phyloP scores from a whole-genome alignment of 2,113 vertebrate species.

The Osmerus eperlanus region DNA sequence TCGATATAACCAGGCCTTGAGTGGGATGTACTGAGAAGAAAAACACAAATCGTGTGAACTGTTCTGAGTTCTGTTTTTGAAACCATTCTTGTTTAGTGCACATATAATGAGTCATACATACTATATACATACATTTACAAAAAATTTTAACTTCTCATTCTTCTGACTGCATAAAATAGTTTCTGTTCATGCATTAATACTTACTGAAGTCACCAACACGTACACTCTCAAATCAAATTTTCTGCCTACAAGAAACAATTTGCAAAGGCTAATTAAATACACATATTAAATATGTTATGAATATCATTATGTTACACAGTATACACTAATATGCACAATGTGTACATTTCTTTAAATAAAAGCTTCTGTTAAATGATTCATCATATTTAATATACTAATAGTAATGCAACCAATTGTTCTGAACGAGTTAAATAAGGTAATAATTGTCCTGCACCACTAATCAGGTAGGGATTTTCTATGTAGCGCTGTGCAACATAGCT shows the following conservation, averaged over 20 bases:
- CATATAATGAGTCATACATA: neutral
- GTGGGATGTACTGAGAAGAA: conserved; percentile 73
- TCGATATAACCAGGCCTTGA: conserved; percentile 82
- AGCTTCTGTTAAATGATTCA: too few relatives aligned
- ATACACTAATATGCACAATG: too few relatives aligned
- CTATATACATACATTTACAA: neutral
- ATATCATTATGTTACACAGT: conserved; percentile 5
- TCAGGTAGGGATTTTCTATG: conserved; percentile 88
- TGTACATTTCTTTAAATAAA: too few relatives aligned
- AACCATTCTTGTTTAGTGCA: neutral
- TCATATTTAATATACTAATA: too few relatives aligned
- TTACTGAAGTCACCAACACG: conserved; percentile 80
- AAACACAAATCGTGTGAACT: neutral
- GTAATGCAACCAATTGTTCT: too few relatives aligned
- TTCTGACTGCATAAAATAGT: too few relatives aligned
- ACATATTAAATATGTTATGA: neutral
- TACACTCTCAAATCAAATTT: conserved; percentile 88
- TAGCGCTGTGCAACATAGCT: conserved; percentile 87
- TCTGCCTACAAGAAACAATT: conserved; percentile 65
- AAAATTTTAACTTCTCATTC: too few relatives aligned
- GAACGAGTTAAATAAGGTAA: too few relatives aligned
- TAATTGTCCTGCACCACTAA: conserved; percentile 70
- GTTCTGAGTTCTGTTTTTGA: neutral
- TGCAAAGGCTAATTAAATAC: neutral
- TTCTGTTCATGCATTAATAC: conserved; percentile 35